Conservation (phyloP, 1,140 invertebrate genomes). For the Lerema accius region DNA sequence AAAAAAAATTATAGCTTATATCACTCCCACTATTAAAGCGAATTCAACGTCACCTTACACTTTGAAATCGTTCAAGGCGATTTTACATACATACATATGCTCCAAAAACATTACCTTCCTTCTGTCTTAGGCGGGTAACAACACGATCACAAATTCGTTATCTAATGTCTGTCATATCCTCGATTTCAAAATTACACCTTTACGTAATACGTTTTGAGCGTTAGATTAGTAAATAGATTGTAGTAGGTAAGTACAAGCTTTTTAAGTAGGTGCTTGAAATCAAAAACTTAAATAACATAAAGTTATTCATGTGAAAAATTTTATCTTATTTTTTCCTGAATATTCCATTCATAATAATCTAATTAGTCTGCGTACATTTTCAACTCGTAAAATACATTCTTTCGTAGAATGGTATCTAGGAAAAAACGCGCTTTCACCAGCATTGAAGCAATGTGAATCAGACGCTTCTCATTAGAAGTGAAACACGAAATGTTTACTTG, state of each 20-base stretch:
- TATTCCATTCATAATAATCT: conserved; percentile 3
- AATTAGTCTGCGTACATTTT: conserved; percentile 13
- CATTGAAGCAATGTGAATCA: conserved; percentile 26
- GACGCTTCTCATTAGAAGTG: conserved; percentile 18
- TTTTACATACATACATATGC: too few species aligned
- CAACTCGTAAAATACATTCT: conserved; percentile 1
- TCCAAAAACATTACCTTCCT: too few species aligned
- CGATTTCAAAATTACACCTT: too few species aligned
- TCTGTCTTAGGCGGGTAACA: too few species aligned
- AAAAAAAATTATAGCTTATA: too few species aligned
- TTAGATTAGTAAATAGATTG: too few species aligned
- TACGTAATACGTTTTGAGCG: too few species aligned
- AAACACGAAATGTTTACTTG: conserved; percentile 26
- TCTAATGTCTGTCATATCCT: too few species aligned
- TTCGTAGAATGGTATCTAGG: neutral
- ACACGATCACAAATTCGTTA: too few species aligned
- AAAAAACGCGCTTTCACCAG: conserved; percentile 21
- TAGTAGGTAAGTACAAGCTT: neutral
- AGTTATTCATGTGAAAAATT: neutral
- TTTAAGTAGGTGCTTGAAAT: neutral
- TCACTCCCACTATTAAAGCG: too few species aligned
- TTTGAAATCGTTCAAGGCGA: too few species aligned
- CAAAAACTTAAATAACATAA: neutral
- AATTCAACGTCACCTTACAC: too few species aligned
- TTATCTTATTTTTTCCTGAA: neutral